Evolutionary conservation across 2,888 invertebrate genomes (phyloP), one percentile per base, ranked within the genome.

Genomic region (Sphaeridia pumilis): DNA sequence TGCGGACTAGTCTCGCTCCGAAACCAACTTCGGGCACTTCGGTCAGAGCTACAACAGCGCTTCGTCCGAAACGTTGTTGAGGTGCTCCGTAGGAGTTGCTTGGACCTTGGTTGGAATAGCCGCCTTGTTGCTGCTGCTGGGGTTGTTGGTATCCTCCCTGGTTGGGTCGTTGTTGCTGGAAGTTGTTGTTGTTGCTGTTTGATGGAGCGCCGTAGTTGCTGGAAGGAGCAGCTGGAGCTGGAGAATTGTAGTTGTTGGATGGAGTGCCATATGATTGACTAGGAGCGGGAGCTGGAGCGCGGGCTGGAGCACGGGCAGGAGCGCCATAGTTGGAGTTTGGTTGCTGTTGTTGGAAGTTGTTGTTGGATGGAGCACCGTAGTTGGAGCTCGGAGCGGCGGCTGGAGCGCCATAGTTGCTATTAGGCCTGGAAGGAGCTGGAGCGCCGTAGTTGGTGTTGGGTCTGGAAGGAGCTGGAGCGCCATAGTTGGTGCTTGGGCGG

Each of bases 171-270:
- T 27, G 49, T 38, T 17, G 35, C 35, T 2, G 49, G 17, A 4
- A 14, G 2, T 38, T 38, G 41, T 26, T 36, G 26, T 38, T 21
- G 10, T 12, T 26, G 36, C 25, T 42, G 1, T 28, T 48, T 5
- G 54, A 52, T 34, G 59, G 59, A 27, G 56, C 38, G 20, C 53
- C 54, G 42, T 58, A 58, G 31, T 46, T 46, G 46, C 51, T 46
- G 47, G 46, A 38, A 45, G 56, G 56, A 38, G 38, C 46, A 21
- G 24, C 42, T 14, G 26, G 38, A 22, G 42, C 10, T 26, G 49
- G 49, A 17, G 49, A 36, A 26, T 42, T 44, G 38, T 48, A 48
- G 48, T 48, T 48, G 20, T 21, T 24, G 26, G 31, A 27, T 12
- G 46, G 31, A 26, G 27, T n/a, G n/a, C n/a, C n/a, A n/a, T n/a